Conservation (phyloP, 2,113 vertebrate species). For the Neolamprologus toae region DNA sequence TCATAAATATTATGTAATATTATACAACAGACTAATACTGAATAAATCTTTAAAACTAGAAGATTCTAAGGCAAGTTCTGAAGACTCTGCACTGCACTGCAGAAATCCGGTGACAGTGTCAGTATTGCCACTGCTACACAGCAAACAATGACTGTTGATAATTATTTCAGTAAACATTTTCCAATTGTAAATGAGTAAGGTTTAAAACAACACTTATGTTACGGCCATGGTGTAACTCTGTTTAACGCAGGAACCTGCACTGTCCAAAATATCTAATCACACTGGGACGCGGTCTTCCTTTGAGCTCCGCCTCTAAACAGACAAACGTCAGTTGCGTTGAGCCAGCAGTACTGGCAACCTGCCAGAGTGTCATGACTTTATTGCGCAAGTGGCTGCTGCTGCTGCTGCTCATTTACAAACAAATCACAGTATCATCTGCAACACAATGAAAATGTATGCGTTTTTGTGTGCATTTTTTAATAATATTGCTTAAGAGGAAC, state of each 20-base stretch:
- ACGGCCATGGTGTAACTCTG: background rate
- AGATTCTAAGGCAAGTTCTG: background rate
- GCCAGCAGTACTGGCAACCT: background rate
- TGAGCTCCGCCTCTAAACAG: background rate
- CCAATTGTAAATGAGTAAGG: background rate
- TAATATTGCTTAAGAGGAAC: background rate
- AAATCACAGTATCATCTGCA: background rate
- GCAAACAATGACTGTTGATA: background rate
- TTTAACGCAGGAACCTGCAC: background rate
- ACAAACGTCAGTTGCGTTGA: background rate
- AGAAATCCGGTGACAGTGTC: background rate
- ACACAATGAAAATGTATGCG: background rate
- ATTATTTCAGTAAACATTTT: background rate
- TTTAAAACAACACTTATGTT: background rate
- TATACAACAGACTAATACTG: background rate
- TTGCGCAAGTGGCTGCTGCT: background rate
- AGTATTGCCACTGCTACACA: background rate
- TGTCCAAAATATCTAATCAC: background rate
- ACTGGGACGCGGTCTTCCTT: background rate
- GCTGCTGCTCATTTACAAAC: background rate
- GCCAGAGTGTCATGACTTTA: background rate
- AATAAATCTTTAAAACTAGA: background rate
- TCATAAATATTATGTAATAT: background rate
- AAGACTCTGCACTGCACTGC: background rate
- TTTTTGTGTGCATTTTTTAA: background rate